A percentile compares a stretch with the other conserved stretches of the same genome.
Evolutionary conservation across 2,113 vertebrate genomes (phyloP).

Genomic region (Nibea albiflora): DNA sequence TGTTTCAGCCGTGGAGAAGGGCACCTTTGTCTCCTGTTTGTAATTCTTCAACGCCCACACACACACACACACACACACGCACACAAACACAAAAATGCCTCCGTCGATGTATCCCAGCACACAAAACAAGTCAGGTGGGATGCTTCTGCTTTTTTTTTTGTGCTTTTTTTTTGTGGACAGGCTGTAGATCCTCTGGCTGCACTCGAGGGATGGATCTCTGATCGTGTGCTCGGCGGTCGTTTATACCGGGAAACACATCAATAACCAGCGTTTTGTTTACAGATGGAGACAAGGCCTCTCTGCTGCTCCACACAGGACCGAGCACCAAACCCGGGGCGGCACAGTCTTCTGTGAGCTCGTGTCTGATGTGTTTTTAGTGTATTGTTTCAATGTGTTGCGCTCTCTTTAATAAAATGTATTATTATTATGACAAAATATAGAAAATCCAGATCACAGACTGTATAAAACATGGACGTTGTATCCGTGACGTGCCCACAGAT

Average conservation of each 20-base stretch:
- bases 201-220: conserved; percentile 39
- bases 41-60: conserved; percentile 66
- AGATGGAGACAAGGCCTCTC: not conserved
- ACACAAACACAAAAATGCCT: conserved; percentile 47
- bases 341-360: too few species aligned
- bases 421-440: not conserved
- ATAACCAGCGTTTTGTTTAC: not conserved
- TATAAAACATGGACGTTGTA: too few species aligned
- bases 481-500: too few species aligned
- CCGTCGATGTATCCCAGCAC: conserved; percentile 38
- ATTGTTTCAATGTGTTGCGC: too few species aligned
- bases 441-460: not conserved
- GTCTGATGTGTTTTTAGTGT: too few species aligned
- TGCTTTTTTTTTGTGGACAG: not conserved
- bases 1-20: conserved; percentile 55
- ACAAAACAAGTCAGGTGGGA: conserved; percentile 65
- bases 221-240: not conserved
- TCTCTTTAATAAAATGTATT: too few species aligned
- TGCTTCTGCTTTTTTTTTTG: conserved; percentile 16
- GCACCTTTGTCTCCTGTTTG: conserved; percentile 69
- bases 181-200: conserved; percentile 40
- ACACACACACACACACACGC: conserved; percentile 49
- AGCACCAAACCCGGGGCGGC: too few species aligned
- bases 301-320: too few species aligned
- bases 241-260: conserved; percentile 8